Conservation (phyloP, 2,797 vertebrate species). For the Scomberomorus guttatus region DNA sequence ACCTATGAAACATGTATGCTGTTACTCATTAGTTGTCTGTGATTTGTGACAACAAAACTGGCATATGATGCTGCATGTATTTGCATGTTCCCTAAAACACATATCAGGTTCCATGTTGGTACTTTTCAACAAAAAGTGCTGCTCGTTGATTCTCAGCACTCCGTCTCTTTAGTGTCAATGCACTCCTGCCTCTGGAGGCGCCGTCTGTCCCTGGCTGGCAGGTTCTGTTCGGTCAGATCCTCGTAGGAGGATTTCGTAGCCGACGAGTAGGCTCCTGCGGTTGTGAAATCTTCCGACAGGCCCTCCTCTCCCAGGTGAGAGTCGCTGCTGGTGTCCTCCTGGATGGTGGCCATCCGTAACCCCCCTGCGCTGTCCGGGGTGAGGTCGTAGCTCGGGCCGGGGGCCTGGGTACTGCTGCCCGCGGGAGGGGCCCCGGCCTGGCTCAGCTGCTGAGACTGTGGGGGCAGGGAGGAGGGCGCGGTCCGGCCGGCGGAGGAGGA, state of each 20-base stretch:
- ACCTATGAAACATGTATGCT: neutral
- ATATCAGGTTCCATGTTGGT: neutral
- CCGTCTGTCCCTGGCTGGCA: conserved; percentile 86
- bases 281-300: conserved; percentile 90
- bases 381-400: conserved; percentile 71
- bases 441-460: conserved; percentile 62
- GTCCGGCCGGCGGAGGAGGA: conserved; percentile 63
- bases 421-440: conserved; percentile 42
- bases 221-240: conserved; percentile 92
- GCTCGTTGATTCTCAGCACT: conserved; percentile 86
- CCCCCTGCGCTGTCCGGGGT: conserved; percentile 83
- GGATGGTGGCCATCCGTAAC: conserved; percentile 94
- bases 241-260: conserved; percentile 94
- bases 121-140: neutral
- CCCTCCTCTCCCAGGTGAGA: conserved; percentile 90
- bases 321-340: conserved; percentile 95
- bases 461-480: conserved; percentile 69
- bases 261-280: conserved; percentile 88
- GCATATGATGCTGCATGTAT: neutral
- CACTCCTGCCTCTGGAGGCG: conserved; percentile 92
- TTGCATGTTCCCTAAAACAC: conserved; percentile 49
- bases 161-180: conserved; percentile 95
- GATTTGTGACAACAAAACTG: conserved; percentile 11
- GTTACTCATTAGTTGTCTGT: neutral
- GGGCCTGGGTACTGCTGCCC: conserved; percentile 67